Conservation (phyloP, 2,113 vertebrate genomes). For the Ahaetulla prasina region DNA sequence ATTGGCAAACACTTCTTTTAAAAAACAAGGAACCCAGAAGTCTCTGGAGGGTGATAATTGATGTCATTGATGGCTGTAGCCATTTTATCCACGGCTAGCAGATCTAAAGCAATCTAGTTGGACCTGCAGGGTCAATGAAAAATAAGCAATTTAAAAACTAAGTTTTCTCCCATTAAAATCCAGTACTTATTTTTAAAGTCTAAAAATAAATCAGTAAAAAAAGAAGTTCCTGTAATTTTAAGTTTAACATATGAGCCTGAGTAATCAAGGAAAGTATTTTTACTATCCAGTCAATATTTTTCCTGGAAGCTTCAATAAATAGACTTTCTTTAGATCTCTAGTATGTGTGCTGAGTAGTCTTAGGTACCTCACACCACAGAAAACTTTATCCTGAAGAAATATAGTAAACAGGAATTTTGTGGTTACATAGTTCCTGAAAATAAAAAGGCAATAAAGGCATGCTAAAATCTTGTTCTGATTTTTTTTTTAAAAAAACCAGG, state of each 20-base stretch:
- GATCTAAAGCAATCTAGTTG: constrained; percentile 25
- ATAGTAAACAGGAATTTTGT: constrained; percentile 75
- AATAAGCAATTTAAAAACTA: constrained; percentile 56
- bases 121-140: constrained; percentile 58
- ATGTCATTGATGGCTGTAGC: not conserved
- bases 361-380: constrained; percentile 73
- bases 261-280: constrained; percentile 83
- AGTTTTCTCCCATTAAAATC: constrained; percentile 28
- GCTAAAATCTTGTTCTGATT: constrained; percentile 55
- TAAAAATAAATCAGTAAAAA: constrained; percentile 75
- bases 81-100: not conserved
- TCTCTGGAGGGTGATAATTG: not conserved
- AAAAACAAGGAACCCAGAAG: not conserved
- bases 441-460: constrained; percentile 52
- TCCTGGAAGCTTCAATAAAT: constrained; percentile 74
- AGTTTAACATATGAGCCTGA: constrained; percentile 72
- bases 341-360: constrained; percentile 66
- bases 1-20: not conserved
- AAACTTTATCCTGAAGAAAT: constrained; percentile 73
- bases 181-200: constrained; percentile 60
- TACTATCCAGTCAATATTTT: constrained; percentile 82
- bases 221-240: constrained; percentile 77
- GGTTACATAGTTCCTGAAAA: constrained; percentile 66
- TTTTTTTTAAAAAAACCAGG: constrained; percentile 23
- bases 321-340: constrained; percentile 72